Evolutionary conservation across 2,113 vertebrate genomes (phyloP).

Genomic region (Poeciliopsis turrubarensis): DNA sequence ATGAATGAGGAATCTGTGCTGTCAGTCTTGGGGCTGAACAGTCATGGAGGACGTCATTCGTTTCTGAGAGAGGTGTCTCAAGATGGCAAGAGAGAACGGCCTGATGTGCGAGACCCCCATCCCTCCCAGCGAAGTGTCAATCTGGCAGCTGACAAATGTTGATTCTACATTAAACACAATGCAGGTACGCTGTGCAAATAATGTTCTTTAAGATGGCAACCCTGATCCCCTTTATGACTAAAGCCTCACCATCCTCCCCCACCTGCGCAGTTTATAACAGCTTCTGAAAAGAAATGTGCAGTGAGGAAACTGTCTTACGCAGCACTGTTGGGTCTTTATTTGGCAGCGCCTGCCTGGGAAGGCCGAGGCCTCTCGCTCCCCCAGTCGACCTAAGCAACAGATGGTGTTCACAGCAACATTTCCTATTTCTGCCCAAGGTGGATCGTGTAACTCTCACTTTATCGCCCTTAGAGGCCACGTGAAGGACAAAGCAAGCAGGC

Average conservation of each 20-base stretch:
- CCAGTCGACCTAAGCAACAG: conserved; percentile 82
- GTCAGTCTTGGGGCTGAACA: conserved; percentile 71
- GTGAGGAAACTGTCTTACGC: conserved; percentile 51
- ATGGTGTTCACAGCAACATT: conserved; percentile 87
- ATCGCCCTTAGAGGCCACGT: conserved; percentile 90
- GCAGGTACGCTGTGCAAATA: conserved; percentile 74
- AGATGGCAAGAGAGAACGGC: conserved; percentile 48
- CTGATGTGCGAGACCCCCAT: conserved; percentile 57
- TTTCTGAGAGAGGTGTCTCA: conserved; percentile 51
- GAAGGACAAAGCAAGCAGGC: conserved; percentile 88
- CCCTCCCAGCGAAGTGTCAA: conserved; percentile 36
- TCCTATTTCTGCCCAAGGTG: conserved; percentile 87
- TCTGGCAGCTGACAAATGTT: conserved; percentile 78
- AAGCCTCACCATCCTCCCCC: conserved; percentile 60
- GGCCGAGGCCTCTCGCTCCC: conserved; percentile 75
- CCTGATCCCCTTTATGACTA: conserved; percentile 67
- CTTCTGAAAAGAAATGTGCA: conserved; percentile 56
- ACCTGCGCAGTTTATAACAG: conserved; percentile 66
- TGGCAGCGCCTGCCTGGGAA: conserved; percentile 78
- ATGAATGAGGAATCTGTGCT: conserved; percentile 65
- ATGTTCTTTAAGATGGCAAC: conserved; percentile 73
- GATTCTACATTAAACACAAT: conserved; percentile 74
- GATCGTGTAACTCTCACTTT: conserved; percentile 94
- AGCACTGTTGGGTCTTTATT: conserved; percentile 79
- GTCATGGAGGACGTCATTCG: conserved; percentile 70